phyloP scores from a whole-genome alignment of 2,113 vertebrate genomes.

The Alectura lathami region DNA sequence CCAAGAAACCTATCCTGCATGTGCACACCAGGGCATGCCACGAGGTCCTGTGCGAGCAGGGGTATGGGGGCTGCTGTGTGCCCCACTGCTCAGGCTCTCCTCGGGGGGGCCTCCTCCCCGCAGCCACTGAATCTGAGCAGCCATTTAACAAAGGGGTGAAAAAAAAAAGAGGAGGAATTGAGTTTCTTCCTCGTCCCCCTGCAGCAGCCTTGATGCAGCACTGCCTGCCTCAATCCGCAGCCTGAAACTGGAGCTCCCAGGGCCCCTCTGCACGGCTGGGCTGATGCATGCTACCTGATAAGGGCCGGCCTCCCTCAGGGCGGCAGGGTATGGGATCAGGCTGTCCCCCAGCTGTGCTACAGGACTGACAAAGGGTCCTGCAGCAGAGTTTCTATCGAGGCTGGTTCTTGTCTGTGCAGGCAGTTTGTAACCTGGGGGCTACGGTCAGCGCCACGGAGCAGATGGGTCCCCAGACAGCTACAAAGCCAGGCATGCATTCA shows the following conservation, averaged over 20 bases:
- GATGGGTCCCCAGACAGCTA: not conserved
- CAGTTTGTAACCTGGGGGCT: not conserved
- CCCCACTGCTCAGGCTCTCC: not conserved
- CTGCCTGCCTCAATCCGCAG: not conserved
- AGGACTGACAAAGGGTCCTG: not conserved
- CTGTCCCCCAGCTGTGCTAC: not conserved
- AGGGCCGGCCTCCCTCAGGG: not conserved
- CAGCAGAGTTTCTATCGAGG: not conserved
- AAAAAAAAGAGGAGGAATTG: not conserved
- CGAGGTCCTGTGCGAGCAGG: rapidly evolving
- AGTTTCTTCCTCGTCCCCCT: constrained; percentile 1
- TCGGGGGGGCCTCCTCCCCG: not conserved
- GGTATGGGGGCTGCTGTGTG: rapidly evolving
- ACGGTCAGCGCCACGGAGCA: not conserved
- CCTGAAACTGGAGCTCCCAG: constrained; percentile 56
- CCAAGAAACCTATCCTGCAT: not conserved
- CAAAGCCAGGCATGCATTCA: rapidly evolving
- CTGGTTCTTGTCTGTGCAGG: not conserved
- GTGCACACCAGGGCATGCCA: not conserved
- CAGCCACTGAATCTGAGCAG: not conserved
- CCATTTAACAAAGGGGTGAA: not conserved
- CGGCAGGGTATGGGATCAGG: not conserved
- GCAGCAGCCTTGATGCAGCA: not conserved
- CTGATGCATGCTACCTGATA: not conserved
- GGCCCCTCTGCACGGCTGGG: not conserved